Base-by-base conservation (phyloP, 1,140 invertebrate genomes). In the Habropoda laboriosa region DNA sequence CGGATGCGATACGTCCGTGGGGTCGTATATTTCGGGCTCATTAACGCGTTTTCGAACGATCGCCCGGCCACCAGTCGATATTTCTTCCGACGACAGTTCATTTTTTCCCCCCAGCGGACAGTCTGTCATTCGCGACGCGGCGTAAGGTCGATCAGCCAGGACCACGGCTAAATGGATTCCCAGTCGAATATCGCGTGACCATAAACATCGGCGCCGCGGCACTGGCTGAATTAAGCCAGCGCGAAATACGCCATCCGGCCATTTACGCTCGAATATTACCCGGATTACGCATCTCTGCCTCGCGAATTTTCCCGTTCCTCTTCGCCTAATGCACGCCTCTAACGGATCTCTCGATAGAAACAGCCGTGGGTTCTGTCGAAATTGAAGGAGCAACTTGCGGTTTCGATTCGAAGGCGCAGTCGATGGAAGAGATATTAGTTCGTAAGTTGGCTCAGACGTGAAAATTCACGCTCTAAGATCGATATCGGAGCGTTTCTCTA, bases 181-280 rank as follows among this genome's bases (percentile, higher is more conserved):
- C 18, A 18, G 42, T n/a, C 24, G 27, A 32, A 47, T 47, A 47
- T 66, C 63, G 63, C 27, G 42, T 8, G 42, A 12, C 27, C 10
- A 10, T 66, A 66, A 66, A 66, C 42, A 47, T 21, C 8, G n/a
- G n/a, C n/a, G n/a, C n/a, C n/a, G n/a, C n/a, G n/a, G n/a, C n/a
- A n/a, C 2, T 30, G 63, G n/a, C 24, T 27, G 27, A 47, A 66
- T 42, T 66, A 66, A 66, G 4, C 40, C 24, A 18, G 40, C 40
- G 27, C 12, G 18, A 0, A 13, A 45, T 18, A 30, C 61, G 18
- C 8, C 1, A 21, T n/a, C n/a, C 5, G 16, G 55, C 3, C 35
- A 35, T 24, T 61, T 40, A 61, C 58, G 35, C n/a, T 40, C n/a
- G 35, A 61, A 61, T 61, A 24, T 61, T 61, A 61, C 58, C 53